phyloP scores from a whole-genome alignment of 2,888 invertebrate species.

The Drosophila macrothrix region DNA sequence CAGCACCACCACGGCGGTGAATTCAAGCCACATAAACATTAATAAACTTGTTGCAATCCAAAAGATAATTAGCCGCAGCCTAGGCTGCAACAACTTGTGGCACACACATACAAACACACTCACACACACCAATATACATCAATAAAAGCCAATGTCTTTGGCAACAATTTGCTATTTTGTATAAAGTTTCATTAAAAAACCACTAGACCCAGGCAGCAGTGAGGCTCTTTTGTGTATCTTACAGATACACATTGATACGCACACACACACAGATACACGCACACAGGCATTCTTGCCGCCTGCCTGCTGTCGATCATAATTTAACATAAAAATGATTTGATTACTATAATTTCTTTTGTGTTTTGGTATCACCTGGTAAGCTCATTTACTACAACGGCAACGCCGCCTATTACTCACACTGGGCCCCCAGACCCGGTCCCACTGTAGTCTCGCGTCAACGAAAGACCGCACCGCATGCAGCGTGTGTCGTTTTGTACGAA shows the following conservation, averaged over 20 bases:
- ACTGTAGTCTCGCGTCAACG: constrained; percentile 27
- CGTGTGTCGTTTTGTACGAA: constrained; percentile 79
- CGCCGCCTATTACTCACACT: constrained; percentile 83
- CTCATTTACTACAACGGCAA: constrained; percentile 82
- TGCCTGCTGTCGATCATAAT: constrained; percentile 81
- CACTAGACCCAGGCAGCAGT: constrained; percentile 40
- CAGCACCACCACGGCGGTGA: constrained; percentile 10
- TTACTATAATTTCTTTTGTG: constrained; percentile 81
- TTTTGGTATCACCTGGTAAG: constrained; percentile 82
- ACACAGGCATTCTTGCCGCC: constrained; percentile 46
- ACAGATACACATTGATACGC: constrained; percentile 30
- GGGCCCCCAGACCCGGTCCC: constrained; percentile 39
- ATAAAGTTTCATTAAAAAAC: constrained; percentile 79
- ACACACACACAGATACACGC: not conserved
- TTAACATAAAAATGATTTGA: constrained; percentile 81
- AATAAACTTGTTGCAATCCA: constrained; percentile 81
- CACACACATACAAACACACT: constrained; percentile 35
- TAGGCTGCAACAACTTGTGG: constrained; percentile 58
- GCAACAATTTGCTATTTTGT: constrained; percentile 77
- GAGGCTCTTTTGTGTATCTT: constrained; percentile 46
- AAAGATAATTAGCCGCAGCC: constrained; percentile 78
- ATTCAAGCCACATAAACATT: constrained; percentile 71
- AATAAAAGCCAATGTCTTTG: constrained; percentile 46
- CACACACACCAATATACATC: constrained; percentile 28
- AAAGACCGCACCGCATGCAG: constrained; percentile 78